Base-by-base conservation (phyloP, 2,797 vertebrate species). In the Euphonia xanthogaster region DNA sequence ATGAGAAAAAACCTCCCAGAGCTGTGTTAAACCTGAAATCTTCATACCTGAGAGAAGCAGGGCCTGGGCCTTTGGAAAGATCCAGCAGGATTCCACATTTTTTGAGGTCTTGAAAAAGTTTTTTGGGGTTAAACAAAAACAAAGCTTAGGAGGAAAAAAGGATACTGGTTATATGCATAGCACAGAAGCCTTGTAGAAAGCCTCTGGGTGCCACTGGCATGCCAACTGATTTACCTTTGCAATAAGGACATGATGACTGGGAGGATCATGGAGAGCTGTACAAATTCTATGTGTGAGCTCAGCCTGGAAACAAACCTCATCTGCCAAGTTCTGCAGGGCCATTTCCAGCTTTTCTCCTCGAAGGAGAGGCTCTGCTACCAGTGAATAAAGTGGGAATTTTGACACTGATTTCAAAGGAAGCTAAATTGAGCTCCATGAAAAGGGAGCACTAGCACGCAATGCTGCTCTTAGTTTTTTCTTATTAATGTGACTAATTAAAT, bases 401-500 rank as follows among this genome's bases (percentile, higher is more conserved):
- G 86, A 90, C 37, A 14, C 8, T 28, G 68, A 73, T 89, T 94
- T 96, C 72, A 71, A 93, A 93, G 84, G 66, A 63, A 86, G 58
- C 73, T 90, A 57, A 92, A 89, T 35, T 14, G 72, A 94, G 72
- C 92, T 62, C 44, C 50, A 2, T 39, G 86, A 68, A 88, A 68
- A 81, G 66, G 72, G 54, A 92, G 55, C 7, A 0, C 66, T 66
- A 86, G 50, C 77, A 44, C 2, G 42, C 65, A 50, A 22, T 66
- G 68, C 84, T 86, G 81, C 58, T 89, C 86, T 89, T 54, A 18
- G 40, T 88, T 86, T 86, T 93, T 79, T 73, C 84, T 82, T 90
- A 95, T 95, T 96, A 96, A 95, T 95, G 90, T 58, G 82, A 78
- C 95, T 97, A 95, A 97, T 97, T 97, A 97, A 97, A 95, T 97